phyloP scores from a whole-genome alignment of 2,797 vertebrate species.

The Catharus ustulatus region DNA sequence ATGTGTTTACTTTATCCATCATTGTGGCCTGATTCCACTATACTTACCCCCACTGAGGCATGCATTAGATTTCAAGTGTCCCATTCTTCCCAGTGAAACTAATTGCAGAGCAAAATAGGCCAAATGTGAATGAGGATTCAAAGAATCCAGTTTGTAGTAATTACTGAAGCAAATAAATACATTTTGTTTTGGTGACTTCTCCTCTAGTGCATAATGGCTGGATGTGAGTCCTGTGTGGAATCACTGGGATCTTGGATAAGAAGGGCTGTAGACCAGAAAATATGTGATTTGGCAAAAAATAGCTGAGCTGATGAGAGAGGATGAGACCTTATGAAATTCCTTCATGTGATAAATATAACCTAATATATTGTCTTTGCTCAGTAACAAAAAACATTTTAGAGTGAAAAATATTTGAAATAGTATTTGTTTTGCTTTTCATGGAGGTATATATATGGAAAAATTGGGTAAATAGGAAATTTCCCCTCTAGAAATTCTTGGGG shows the following conservation, averaged over 20 bases:
- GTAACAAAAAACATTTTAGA: not conserved
- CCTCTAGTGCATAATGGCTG: not conserved
- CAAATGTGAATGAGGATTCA: not conserved
- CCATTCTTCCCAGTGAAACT: conserved; percentile 18
- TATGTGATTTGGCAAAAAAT: not conserved
- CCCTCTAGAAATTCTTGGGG: not conserved
- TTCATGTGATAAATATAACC: not conserved
- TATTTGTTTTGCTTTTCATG: not conserved
- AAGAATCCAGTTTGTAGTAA: not conserved
- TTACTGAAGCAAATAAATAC: conserved; percentile 2
- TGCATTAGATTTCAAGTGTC: conserved; percentile 39
- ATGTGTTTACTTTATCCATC: conserved; percentile 43
- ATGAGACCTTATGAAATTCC: not conserved
- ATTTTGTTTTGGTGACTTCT: not conserved
- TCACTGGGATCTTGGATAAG: not conserved
- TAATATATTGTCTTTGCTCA: not conserved
- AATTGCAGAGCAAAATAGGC: conserved; percentile 32
- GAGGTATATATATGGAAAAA: not conserved
- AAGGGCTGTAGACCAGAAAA: not conserved
- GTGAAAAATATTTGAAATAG: not conserved
- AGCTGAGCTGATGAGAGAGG: not conserved
- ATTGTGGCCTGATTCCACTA: not conserved
- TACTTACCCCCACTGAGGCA: conserved; percentile 16
- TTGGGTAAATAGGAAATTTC: not conserved
- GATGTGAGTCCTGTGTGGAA: not conserved